phyloP scores from a whole-genome alignment of 2,888 invertebrate species.

The Cremastobaeus sp. region DNA sequence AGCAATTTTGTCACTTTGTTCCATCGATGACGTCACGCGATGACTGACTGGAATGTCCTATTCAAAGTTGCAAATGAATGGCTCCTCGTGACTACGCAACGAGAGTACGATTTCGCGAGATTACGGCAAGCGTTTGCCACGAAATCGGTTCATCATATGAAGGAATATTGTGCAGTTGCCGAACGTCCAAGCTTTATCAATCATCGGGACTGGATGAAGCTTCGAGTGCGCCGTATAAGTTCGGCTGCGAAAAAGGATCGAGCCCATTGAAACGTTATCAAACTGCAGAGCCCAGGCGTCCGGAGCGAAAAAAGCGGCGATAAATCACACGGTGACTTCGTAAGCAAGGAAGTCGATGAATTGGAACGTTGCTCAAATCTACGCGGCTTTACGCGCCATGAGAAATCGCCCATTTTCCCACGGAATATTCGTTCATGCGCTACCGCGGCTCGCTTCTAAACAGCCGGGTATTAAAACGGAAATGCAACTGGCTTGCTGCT shows the following conservation, averaged over 20 bases:
- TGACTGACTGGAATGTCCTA: constrained; percentile 18
- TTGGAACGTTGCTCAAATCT: constrained; percentile 63
- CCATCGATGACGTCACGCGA: constrained; percentile 7
- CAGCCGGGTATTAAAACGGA: constrained; percentile 55
- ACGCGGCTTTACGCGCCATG: constrained; percentile 60
- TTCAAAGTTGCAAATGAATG: too few species aligned
- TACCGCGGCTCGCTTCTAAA: constrained; percentile 54
- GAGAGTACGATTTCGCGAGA: too few species aligned
- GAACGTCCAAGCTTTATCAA: too few species aligned
- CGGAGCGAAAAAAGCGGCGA: constrained; percentile 57
- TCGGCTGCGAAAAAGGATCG: constrained; percentile 14
- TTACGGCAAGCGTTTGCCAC: too few species aligned
- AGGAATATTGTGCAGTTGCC: too few species aligned
- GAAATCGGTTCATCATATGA: too few species aligned
- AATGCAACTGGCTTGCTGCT: constrained; percentile 52
- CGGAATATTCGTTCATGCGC: constrained; percentile 62
- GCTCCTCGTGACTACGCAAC: too few species aligned
- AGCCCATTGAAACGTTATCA: constrained; percentile 51
- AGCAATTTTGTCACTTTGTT: constrained; percentile 7
- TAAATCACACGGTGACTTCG: constrained; percentile 62
- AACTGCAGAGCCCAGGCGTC: constrained; percentile 41
- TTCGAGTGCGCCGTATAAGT: too few species aligned
- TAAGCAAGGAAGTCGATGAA: constrained; percentile 63
- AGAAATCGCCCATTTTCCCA: constrained; percentile 63
- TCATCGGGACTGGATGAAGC: too few species aligned